phyloP scores from a whole-genome alignment of 2,113 vertebrate species.

The Chrysochloris asiatica region DNA sequence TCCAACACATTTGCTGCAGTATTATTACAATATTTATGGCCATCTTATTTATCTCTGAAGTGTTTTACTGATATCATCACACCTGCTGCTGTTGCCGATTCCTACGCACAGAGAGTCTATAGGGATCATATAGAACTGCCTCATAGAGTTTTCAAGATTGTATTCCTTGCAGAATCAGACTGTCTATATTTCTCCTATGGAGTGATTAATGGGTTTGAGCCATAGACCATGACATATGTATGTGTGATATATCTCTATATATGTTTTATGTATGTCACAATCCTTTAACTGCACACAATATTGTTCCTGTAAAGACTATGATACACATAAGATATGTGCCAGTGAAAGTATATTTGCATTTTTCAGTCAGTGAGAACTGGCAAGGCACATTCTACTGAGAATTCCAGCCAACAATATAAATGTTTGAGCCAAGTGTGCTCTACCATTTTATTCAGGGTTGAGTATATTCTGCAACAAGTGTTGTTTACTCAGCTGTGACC shows the following conservation, averaged over 20 bases:
- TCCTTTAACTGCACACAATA: neutral
- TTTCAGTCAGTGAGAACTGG: neutral
- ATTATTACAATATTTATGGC: neutral
- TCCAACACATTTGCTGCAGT: neutral
- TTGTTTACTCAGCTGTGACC: constrained; percentile 49
- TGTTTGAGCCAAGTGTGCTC: neutral
- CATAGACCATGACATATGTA: neutral
- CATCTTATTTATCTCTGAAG: neutral
- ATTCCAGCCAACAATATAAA: neutral
- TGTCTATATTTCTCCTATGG: neutral
- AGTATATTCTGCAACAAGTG: neutral
- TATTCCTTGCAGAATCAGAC: neutral
- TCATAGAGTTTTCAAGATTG: neutral
- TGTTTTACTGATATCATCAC: neutral
- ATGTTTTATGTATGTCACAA: neutral
- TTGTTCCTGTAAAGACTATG: neutral
- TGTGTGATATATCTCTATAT: neutral
- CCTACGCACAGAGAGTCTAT: too few relatives aligned
- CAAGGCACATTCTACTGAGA: neutral
- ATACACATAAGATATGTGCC: neutral
- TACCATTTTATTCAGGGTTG: neutral
- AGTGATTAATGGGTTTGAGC: neutral
- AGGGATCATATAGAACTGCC: too few relatives aligned
- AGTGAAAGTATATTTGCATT: neutral
- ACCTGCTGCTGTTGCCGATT: too few relatives aligned